Evolutionary conservation across 2,113 vertebrate species (phyloP).

Genomic region (Hystrix brachyura): DNA sequence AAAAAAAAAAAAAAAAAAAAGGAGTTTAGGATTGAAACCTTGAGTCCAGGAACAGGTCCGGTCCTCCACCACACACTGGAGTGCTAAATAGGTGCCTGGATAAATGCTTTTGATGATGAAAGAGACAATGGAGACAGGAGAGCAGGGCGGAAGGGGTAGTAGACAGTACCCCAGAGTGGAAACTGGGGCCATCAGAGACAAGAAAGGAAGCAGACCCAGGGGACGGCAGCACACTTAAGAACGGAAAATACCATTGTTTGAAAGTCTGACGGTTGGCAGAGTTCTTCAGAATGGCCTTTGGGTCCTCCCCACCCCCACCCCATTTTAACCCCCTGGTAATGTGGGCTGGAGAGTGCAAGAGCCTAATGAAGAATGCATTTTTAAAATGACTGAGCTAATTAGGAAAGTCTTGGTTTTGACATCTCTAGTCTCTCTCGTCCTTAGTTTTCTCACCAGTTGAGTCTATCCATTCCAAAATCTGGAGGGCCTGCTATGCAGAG

Average conservation of each 20-base stretch:
- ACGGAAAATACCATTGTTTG: background rate
- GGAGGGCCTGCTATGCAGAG: background rate
- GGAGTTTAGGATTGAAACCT: background rate
- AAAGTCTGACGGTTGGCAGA: background rate
- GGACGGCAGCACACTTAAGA: background rate
- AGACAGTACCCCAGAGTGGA: background rate
- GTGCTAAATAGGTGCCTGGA: background rate
- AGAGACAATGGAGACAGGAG: slow-evolving; percentile 27
- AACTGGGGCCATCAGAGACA: background rate
- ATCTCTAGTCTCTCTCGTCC: background rate
- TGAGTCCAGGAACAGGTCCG: background rate
- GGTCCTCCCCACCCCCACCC: background rate
- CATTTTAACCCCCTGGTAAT: background rate
- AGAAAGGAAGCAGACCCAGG: background rate
- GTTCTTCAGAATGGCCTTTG: background rate
- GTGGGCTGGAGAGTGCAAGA: background rate
- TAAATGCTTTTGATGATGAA: slow-evolving; percentile 2
- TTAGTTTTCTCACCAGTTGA: background rate
- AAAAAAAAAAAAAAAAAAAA: too few species aligned
- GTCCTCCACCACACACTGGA: background rate
- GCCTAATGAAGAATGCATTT: background rate
- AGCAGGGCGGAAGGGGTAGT: background rate
- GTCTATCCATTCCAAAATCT: background rate
- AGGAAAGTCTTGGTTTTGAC: background rate
- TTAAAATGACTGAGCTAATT: background rate